These are phyloP conservation scores for Spea multiplicata DNA, from an alignment of 2,113 vertebrate species.

Conservation along the genomic window DNA sequence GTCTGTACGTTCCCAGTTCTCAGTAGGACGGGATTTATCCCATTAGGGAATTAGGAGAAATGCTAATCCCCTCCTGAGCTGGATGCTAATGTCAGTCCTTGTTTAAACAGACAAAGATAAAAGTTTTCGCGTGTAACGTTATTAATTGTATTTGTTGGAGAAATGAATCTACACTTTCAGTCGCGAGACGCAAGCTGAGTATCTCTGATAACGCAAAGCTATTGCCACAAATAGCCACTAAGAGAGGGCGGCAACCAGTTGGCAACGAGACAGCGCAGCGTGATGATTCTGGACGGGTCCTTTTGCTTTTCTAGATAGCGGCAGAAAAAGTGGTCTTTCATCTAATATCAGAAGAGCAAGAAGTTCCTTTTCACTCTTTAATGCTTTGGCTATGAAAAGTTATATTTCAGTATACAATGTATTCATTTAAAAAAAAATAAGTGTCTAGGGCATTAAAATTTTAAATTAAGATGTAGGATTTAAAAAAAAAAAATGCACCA, in stretches of 20 bases:
- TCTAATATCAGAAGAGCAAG: no score
- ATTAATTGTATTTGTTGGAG: constrained; percentile 41
- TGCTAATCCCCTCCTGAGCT: constrained; percentile 33
- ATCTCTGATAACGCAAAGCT: constrained; percentile 22
- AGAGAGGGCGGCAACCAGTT: neutral
- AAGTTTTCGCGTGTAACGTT: constrained; percentile 28
- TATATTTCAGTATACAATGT: no score
- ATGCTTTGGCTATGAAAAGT: no score
- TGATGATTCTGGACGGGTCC: neutral
- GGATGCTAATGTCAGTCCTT: constrained; percentile 42
- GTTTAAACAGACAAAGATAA: constrained; percentile 46
- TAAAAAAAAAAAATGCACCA: no score
- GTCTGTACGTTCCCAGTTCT: constrained; percentile 50
- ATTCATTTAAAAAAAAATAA: no score
- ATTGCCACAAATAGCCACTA: neutral
- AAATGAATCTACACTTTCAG: constrained; percentile 34
- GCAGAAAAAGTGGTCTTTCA: no score
- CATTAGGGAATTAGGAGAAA: constrained; percentile 40
- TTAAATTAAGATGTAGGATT: no score
- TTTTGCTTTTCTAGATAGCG: no score
- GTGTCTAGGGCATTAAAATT: no score
- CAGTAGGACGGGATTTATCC: constrained; percentile 43
- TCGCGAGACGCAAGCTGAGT: constrained; percentile 31
- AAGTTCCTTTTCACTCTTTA: no score
- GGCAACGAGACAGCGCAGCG: neutral